These are phyloP conservation scores for Latrodectus elegans DNA, from an alignment of 2,888 invertebrate species.

Conservation along the genomic window DNA sequence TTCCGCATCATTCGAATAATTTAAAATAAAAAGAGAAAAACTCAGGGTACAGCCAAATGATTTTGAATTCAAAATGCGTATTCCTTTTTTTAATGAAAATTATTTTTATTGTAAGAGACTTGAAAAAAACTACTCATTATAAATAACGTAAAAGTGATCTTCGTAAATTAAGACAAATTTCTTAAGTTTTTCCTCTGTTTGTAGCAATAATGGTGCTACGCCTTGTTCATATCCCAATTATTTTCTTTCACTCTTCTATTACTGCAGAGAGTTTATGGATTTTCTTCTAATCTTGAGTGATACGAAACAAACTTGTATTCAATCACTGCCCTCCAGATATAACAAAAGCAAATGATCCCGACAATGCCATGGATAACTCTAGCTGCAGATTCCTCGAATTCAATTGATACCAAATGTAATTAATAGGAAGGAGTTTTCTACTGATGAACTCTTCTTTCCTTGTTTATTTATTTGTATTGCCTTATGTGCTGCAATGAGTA, in stretches of 20 bases:
- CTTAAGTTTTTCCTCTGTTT: not conserved
- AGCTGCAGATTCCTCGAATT: not conserved
- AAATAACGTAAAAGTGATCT: not conserved
- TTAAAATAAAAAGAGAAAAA: no score
- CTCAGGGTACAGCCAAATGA: no score
- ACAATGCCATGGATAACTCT: not conserved
- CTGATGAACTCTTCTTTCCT: not conserved
- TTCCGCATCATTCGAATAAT: no score
- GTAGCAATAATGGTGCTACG: slow-evolving; percentile 13
- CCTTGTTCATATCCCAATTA: slow-evolving; percentile 38
- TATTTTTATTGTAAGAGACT: no score
- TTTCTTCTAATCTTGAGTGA: slow-evolving; percentile 30
- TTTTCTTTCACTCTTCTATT: slow-evolving; percentile 18
- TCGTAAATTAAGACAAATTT: not conserved
- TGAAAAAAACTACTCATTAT: no score
- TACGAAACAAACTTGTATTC: slow-evolving; percentile 26
- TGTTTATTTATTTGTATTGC: no score
- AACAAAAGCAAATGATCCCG: not conserved
- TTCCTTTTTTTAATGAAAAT: no score
- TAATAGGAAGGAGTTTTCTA: not conserved
- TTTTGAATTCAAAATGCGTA: no score
- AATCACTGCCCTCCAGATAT: slow-evolving; percentile 3
- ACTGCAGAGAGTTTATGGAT: slow-evolving; percentile 27
- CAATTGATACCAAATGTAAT: not conserved
- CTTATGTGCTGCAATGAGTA: no score